A percentile compares a stretch with the other conserved stretches of the same genome.
These are phyloP conservation scores for Pseudoips prasinana DNA, from an alignment of 2,888 invertebrate genomes.

Conservation along the genomic window DNA sequence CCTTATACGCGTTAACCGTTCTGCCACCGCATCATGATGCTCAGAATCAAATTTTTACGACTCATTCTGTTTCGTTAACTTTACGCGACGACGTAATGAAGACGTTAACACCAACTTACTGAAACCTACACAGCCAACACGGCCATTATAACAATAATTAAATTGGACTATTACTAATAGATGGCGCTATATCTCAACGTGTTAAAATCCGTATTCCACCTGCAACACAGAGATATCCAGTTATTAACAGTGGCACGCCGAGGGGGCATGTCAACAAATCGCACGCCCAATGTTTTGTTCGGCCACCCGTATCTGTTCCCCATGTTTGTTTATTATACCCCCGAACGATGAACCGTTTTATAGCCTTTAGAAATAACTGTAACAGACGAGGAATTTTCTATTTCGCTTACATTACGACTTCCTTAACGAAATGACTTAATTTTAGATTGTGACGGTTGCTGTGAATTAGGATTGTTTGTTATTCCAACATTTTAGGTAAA, in stretches of 20 bases:
- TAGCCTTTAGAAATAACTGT: conserved; percentile 62
- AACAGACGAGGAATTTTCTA: conserved; percentile 48
- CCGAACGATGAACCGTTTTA: conserved; percentile 50
- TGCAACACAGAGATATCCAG: conserved; percentile 1
- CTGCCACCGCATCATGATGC: no score
- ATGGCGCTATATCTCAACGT: no score
- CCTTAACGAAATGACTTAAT: conserved; percentile 34
- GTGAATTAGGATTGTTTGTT: not conserved
- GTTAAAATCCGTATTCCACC: no score
- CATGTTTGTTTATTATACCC: conserved; percentile 63
- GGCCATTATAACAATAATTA: no score
- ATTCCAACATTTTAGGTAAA: no score
- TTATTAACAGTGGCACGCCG: conserved; percentile 18
- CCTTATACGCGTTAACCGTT: no score
- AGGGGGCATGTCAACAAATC: conserved; percentile 64
- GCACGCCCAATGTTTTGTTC: conserved; percentile 52
- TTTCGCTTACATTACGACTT: conserved; percentile 44
- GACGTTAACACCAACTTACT: no score
- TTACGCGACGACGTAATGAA: no score
- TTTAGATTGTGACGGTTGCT: conserved; percentile 22
- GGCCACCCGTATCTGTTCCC: conserved; percentile 67
- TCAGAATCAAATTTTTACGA: no score
- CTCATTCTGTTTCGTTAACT: no score
- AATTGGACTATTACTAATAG: no score
- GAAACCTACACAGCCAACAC: no score